A percentile compares a stretch with the other conserved stretches of the same genome.
Conservation (phyloP, 1,140 invertebrate species). For the Luehdorfia chinensis region DNA sequence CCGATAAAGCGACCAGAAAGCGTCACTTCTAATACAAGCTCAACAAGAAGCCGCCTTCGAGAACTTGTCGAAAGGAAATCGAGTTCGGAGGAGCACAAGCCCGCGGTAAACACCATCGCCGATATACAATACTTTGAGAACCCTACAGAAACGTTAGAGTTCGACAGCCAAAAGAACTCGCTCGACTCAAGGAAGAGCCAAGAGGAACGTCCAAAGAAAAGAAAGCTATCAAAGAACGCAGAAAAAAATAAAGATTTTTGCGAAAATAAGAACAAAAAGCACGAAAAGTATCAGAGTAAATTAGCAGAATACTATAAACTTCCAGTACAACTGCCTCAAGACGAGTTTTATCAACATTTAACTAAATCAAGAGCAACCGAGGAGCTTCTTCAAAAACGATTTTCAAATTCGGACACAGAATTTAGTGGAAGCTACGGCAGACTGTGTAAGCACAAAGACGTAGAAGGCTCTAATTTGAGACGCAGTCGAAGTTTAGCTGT, state of each 20-base stretch:
- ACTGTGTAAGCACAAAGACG: slow-evolving; percentile 69
- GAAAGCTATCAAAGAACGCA: slow-evolving; percentile 57
- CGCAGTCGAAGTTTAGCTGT: slow-evolving; percentile 86
- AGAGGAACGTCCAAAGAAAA: slow-evolving; percentile 63
- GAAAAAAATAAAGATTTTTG: slow-evolving; percentile 46
- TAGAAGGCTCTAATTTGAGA: slow-evolving; percentile 81
- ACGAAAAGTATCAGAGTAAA: slow-evolving; percentile 71
- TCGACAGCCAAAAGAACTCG: slow-evolving; percentile 59
- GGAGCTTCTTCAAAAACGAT: slow-evolving; percentile 63
- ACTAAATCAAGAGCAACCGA: slow-evolving; percentile 68
- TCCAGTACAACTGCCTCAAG: slow-evolving; percentile 64
- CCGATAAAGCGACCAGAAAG: slow-evolving; percentile 65
- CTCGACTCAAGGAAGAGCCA: slow-evolving; percentile 55
- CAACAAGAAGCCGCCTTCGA: slow-evolving; percentile 73
- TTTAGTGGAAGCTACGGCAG: slow-evolving; percentile 68
- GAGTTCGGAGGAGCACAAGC: slow-evolving; percentile 68
- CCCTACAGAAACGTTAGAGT: slow-evolving; percentile 72
- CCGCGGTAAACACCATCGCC: slow-evolving; percentile 62
- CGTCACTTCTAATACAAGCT: slow-evolving; percentile 67
- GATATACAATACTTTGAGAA: slow-evolving; percentile 76
- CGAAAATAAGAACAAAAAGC: slow-evolving; percentile 65
- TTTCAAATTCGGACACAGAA: slow-evolving; percentile 67
- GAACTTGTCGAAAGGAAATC: slow-evolving; percentile 74
- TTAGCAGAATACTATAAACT: slow-evolving; percentile 68
- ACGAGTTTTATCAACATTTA: slow-evolving; percentile 72